Evolutionary conservation across 2,888 invertebrate species (phyloP).

Genomic region (Drosophila siamana): DNA sequence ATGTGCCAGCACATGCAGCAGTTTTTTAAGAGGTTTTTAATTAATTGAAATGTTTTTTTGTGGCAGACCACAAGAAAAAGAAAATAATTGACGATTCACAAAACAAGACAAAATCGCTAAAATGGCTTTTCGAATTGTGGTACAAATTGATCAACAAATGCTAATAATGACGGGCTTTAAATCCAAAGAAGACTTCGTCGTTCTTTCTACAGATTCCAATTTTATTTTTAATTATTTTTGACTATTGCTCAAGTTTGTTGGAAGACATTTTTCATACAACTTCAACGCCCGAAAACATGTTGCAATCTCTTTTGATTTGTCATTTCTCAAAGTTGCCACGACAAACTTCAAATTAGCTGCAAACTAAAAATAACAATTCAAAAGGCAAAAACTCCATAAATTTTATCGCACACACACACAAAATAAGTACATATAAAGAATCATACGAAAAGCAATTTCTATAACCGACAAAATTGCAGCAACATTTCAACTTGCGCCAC

Average conservation of each 20-base stretch:
- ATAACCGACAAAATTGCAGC: conserved; percentile 57
- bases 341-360: conserved; percentile 71
- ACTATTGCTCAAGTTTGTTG: neutral
- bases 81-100: neutral
- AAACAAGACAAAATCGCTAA: conserved; percentile 7
- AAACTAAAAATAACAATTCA: conserved; percentile 44
- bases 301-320: conserved; percentile 50
- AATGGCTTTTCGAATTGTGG: too few species aligned
- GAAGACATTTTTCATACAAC: conserved; percentile 18
- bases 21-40: conserved; percentile 54
- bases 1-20: conserved; percentile 28
- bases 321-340: conserved; percentile 40
- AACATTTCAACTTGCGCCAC: conserved; percentile 57
- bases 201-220: neutral
- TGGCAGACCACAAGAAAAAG: conserved; percentile 43
- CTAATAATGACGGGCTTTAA: neutral
- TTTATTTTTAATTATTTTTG: conserved; percentile 20
- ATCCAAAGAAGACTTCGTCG: neutral
- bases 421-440: neutral
- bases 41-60: conserved; percentile 64
- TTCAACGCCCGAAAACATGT: conserved; percentile 25
- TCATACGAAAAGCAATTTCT: conserved; percentile 63
- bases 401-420: conserved; percentile 36
- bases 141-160: neutral
- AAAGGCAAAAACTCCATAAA: conserved; percentile 41